Evolutionary conservation across 1,140 invertebrate species (phyloP), one percentile per base, ranked within the genome.

Genomic region (Thereuonema tuberculata): DNA sequence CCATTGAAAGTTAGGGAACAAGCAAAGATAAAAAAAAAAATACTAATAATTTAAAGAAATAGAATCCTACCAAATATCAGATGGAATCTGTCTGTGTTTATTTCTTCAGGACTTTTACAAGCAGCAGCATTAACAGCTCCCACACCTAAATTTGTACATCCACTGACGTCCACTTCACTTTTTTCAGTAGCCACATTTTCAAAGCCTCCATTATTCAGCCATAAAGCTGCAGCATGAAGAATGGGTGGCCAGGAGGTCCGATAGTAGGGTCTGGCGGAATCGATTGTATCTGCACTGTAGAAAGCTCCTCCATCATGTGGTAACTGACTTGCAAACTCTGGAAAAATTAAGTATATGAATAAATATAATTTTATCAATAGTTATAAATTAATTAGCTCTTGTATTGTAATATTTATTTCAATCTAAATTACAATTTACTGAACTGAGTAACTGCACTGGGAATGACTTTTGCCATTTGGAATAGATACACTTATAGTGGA

Each of bases 231-330:
- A 17, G 95, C 96, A 70, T 96, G 86, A 21, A 99, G 78, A 64
- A 98, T 86, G 1, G 93, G 86, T 1, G 95, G 89, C 95, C 96
- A 99, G 2, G 89, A 85, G 64, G 84, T 82, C 46, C 82, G 80
- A 74, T 98, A 99, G 74, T 96, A 92, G 24, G 83, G 83, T 61
- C 90, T 81, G 3, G 93, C 90, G 20, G 84, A 85, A 66, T 98
- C 93, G 68, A 94, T 90, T 0, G 93, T 95, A 69, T 98, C 95
- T 46, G 87, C 87, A 1, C 90, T 94, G 71, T 97, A 99, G 74
- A 99, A 99, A 1, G 94, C 89, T 17, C 95, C 94, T 48, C 94
- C 89, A 68, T 96, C 93, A 67, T 91, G 85, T 0, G 93, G 94
- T 54, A 98, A 77, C 73, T 97, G 93, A 64, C 87, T 91, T 2